Conservation (phyloP, 2,888 invertebrate species). For the Eupithecia vulgata region DNA sequence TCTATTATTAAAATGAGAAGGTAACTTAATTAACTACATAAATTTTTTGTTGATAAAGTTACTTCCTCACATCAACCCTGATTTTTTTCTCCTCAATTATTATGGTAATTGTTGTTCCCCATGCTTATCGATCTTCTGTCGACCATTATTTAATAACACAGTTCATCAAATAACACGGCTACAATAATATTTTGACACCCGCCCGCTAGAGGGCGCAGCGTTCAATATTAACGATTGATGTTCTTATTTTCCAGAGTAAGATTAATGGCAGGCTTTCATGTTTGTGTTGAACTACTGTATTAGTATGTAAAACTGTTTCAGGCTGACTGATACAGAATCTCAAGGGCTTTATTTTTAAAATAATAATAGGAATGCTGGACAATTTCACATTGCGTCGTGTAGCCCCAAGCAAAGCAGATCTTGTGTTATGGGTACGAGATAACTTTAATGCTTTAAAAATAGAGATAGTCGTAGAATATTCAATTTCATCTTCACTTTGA, state of each 20-base stretch:
- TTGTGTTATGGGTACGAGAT: neutral
- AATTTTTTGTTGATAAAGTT: too few species aligned
- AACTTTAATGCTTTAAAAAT: neutral
- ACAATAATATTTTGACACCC: slow-evolving; percentile 40
- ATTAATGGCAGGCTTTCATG: slow-evolving; percentile 31
- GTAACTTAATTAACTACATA: neutral
- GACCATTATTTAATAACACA: slow-evolving; percentile 11
- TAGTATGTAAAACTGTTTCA: slow-evolving; percentile 2
- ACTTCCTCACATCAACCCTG: neutral
- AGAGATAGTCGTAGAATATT: neutral
- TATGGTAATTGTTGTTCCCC: neutral
- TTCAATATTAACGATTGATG: slow-evolving; percentile 42
- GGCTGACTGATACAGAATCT: neutral
- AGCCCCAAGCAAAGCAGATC: neutral
- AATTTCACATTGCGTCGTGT: neutral
- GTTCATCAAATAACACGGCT: slow-evolving; percentile 24
- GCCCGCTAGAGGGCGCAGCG: slow-evolving; percentile 31
- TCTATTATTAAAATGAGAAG: neutral
- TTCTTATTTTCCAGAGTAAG: slow-evolving; percentile 38
- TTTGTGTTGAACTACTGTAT: slow-evolving; percentile 18
- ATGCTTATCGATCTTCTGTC: slow-evolving; percentile 10
- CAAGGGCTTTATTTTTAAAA: too few species aligned
- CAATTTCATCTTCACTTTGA: neutral
- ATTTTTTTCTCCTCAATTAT: neutral
- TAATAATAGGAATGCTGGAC: neutral